Evolutionary conservation across 1,140 invertebrate genomes (phyloP).

Genomic region (Acromyrmex heyeri): DNA sequence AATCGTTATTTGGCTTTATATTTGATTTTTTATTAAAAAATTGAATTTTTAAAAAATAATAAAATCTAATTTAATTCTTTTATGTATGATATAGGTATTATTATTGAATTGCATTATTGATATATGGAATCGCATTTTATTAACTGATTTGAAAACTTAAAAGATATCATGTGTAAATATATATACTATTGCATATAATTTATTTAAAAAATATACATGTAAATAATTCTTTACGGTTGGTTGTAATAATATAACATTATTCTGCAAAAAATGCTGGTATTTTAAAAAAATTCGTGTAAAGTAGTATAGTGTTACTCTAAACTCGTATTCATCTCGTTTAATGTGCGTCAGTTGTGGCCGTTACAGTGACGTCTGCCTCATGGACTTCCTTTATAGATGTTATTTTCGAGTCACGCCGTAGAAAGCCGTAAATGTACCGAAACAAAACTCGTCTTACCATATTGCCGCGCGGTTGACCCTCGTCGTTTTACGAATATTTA

Average conservation of each 20-base stretch:
- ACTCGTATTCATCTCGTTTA: constrained; percentile 44
- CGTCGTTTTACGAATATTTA: constrained; percentile 53
- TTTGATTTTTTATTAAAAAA: constrained; percentile 6
- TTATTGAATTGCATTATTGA: no score
- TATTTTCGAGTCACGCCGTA: constrained; percentile 42
- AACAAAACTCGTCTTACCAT: constrained; percentile 25
- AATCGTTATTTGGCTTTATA: neutral
- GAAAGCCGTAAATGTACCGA: constrained; percentile 52
- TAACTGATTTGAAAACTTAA: neutral
- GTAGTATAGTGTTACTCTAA: neutral
- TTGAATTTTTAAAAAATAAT: neutral
- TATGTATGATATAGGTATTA: neutral
- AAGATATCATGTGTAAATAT: neutral
- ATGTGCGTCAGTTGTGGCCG: constrained; percentile 11
- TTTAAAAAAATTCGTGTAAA: neutral
- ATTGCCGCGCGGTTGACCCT: constrained; percentile 26
- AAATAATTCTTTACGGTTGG: neutral
- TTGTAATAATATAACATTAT: neutral
- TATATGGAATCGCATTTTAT: neutral
- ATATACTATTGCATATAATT: neutral
- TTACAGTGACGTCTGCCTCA: constrained; percentile 29
- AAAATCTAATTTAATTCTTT: constrained; percentile 6
- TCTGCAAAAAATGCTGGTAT: neutral
- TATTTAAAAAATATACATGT: neutral
- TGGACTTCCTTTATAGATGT: constrained; percentile 44